Conservation (phyloP, 2,797 vertebrate species). For the Coracias cyanogaster region DNA sequence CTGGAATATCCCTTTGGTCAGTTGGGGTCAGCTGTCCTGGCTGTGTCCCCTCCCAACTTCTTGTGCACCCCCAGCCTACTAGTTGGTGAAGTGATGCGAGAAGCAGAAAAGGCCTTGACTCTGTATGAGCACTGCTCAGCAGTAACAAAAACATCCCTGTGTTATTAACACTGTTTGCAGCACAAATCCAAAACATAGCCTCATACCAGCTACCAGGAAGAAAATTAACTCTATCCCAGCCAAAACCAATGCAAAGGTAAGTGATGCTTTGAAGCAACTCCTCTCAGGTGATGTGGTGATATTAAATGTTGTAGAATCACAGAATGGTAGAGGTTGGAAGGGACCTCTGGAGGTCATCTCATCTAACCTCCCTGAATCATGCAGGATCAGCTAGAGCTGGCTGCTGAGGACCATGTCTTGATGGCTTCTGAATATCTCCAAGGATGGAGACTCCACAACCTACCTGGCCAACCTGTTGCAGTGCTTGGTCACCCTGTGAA, state of each 20-base stretch:
- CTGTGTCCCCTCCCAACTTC: not conserved
- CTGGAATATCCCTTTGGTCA: not conserved
- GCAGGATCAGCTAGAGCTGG: not conserved
- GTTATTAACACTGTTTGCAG: not conserved
- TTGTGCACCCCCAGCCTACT: not conserved
- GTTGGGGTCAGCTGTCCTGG: not conserved
- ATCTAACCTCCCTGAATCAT: not conserved
- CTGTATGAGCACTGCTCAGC: too few species aligned
- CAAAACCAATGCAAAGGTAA: not conserved
- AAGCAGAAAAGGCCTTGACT: not conserved
- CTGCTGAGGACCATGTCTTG: not conserved
- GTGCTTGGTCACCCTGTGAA: not conserved
- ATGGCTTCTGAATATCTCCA: too few species aligned
- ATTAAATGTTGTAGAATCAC: not conserved
- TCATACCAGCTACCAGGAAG: not conserved
- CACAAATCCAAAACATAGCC: not conserved
- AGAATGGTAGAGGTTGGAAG: not conserved
- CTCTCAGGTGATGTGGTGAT: not conserved
- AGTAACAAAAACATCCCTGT: not conserved
- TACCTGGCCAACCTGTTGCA: too few species aligned
- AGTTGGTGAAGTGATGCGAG: not conserved
- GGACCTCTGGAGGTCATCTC: not conserved
- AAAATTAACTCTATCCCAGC: not conserved
- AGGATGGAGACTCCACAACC: too few species aligned
- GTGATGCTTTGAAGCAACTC: not conserved